A percentile compares a stretch with the other conserved stretches of the same genome.
Conservation (phyloP, 1,140 invertebrate species). For the Tetramorium simillimum region DNA sequence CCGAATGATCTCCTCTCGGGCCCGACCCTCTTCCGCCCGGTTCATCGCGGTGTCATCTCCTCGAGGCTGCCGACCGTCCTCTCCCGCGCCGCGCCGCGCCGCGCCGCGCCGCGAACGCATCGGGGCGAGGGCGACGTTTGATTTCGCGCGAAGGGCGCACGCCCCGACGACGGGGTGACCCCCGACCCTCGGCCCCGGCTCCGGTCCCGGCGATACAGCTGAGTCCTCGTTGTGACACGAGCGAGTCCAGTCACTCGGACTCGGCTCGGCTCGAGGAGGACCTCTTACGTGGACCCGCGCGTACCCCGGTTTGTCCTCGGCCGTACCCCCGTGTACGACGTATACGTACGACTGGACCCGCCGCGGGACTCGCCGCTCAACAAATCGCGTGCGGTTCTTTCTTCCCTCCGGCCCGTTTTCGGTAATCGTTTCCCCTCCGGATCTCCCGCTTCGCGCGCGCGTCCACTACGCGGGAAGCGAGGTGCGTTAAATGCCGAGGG, state of each 20-base stretch:
- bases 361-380: neutral
- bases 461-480: constrained; percentile 9
- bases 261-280: constrained; percentile 28
- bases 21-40: neutral
- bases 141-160: constrained; percentile 70
- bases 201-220: constrained; percentile 71
- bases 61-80: neutral
- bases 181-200: constrained; percentile 38
- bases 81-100: neutral
- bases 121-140: constrained; percentile 67
- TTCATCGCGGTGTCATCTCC: neutral
- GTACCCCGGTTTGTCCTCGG: too few species aligned
- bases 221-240: constrained; percentile 71
- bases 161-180: constrained; percentile 49
- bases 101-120: neutral
- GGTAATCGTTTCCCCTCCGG: neutral
- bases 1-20: neutral
- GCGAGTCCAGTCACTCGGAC: constrained; percentile 36
- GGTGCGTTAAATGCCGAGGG: constrained; percentile 43
- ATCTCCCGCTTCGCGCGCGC: constrained; percentile 5
- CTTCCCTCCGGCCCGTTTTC: neutral
- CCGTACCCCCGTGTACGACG: neutral
- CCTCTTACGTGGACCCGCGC: neutral
- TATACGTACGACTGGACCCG: neutral
- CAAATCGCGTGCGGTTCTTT: neutral